A percentile compares a stretch with the other conserved stretches of the same genome.
These are phyloP conservation scores for Xanthia icteritia DNA, from an alignment of 2,888 invertebrate species.

Conservation along the genomic window DNA sequence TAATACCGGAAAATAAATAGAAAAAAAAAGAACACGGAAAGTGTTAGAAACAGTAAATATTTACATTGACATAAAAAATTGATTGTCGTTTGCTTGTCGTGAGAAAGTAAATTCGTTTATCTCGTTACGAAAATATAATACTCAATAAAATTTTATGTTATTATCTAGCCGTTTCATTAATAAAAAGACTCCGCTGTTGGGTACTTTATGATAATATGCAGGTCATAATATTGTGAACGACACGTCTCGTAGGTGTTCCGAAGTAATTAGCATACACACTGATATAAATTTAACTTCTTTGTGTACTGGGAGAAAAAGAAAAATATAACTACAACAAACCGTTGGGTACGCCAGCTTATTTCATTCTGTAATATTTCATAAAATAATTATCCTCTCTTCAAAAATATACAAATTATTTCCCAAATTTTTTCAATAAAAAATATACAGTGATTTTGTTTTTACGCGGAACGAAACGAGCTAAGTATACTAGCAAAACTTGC, in stretches of 20 bases:
- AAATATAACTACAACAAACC: not conserved
- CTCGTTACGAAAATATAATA: conserved; percentile 54
- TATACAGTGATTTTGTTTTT: not conserved
- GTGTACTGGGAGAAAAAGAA: not conserved
- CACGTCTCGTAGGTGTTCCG: conserved; percentile 43
- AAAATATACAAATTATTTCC: too few species aligned
- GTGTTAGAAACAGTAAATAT: conserved; percentile 45
- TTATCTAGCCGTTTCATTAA: conserved; percentile 57
- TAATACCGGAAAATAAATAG: conserved; percentile 33
- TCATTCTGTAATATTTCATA: not conserved
- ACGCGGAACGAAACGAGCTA: not conserved
- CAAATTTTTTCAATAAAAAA: not conserved
- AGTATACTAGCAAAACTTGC: not conserved
- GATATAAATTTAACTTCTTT: conserved; percentile 28
- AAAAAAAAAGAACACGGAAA: not conserved
- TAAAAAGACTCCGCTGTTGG: conserved; percentile 53
- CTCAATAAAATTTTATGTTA: conserved; percentile 63
- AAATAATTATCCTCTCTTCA: not conserved
- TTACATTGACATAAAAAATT: conserved; percentile 58
- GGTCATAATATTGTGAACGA: conserved; percentile 59
- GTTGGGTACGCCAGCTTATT: not conserved
- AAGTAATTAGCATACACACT: conserved; percentile 52
- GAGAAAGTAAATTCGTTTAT: conserved; percentile 59
- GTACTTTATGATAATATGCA: conserved; percentile 53
- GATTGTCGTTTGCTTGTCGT: conserved; percentile 44